Evolutionary conservation across 2,888 invertebrate species (phyloP).

Genomic region (Sipunculus nudus): DNA sequence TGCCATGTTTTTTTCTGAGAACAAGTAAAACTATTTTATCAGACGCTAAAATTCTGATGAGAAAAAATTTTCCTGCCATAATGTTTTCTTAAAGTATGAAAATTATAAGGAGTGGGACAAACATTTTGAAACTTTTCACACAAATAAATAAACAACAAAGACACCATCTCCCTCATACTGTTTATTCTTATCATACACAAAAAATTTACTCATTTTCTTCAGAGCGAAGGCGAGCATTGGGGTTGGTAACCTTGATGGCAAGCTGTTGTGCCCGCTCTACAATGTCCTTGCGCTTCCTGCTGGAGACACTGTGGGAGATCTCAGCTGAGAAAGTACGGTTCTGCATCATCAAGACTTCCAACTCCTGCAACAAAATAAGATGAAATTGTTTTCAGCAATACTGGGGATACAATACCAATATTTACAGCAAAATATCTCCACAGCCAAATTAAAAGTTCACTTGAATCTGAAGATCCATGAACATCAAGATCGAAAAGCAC

Average conservation of each 20-base stretch:
- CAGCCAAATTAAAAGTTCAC: background rate
- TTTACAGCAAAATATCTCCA: background rate
- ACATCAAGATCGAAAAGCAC: too few species aligned
- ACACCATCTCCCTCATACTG: too few species aligned
- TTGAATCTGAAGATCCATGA: background rate
- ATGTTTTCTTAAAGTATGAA: too few species aligned
- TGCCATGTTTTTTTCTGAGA: too few species aligned
- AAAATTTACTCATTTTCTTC: slow-evolving; percentile 97
- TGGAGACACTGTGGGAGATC: slow-evolving; percentile 96
- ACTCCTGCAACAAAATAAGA: slow-evolving; percentile 73
- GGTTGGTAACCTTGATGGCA: slow-evolving; percentile 94
- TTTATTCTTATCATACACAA: too few species aligned
- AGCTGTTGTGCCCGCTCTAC: slow-evolving; percentile 97
- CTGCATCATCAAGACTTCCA: slow-evolving; percentile 99
- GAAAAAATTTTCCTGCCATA: too few species aligned
- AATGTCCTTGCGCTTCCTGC: slow-evolving; percentile 95
- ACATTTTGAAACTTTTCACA: too few species aligned
- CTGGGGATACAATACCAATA: background rate
- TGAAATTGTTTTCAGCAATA: too few species aligned
- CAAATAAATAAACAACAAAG: too few species aligned
- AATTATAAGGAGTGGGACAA: too few species aligned
- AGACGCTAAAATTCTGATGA: too few species aligned
- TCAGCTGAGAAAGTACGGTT: slow-evolving; percentile 97
- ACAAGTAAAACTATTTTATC: too few species aligned
- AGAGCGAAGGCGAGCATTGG: slow-evolving; percentile 93